phyloP scores from a whole-genome alignment of 2,113 vertebrate genomes.

The Ammodytes marinus region DNA sequence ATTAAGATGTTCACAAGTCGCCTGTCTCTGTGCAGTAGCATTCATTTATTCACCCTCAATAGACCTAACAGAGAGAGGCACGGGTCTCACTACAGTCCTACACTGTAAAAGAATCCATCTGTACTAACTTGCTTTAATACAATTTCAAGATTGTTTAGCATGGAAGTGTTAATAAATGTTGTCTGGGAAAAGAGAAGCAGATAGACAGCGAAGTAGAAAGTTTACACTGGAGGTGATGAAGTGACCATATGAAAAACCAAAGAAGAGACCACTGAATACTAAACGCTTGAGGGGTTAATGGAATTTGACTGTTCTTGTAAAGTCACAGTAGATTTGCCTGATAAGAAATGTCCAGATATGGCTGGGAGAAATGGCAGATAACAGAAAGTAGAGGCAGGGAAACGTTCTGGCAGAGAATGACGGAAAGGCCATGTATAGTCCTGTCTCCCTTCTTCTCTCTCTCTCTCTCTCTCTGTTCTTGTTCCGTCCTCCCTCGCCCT shows the following conservation, averaged over 20 bases:
- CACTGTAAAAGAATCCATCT: constrained; percentile 1
- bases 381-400: constrained; percentile 15
- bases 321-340: constrained; percentile 22
- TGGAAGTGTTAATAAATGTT: background rate
- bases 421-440: constrained; percentile 45
- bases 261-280: background rate
- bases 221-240: background rate
- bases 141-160: too few relatives aligned
- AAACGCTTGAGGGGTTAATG: background rate
- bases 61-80: background rate
- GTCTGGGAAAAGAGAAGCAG: background rate
- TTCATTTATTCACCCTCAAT: constrained; percentile 18
- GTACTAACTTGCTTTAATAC: background rate
- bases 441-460: constrained; percentile 13
- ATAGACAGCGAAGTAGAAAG: background rate
- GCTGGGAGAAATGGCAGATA: constrained; percentile 29
- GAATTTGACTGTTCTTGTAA: constrained; percentile 1
- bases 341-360: constrained; percentile 38
- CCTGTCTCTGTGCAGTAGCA: background rate
- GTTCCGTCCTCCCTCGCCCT: constrained; percentile 47
- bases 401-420: constrained; percentile 38
- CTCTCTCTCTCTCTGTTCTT: background rate
- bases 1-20: constrained; percentile 18
- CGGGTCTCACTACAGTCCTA: background rate
- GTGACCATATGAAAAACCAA: background rate